phyloP scores from a whole-genome alignment of 2,888 invertebrate genomes.

The Theodoxus fluviatilis region DNA sequence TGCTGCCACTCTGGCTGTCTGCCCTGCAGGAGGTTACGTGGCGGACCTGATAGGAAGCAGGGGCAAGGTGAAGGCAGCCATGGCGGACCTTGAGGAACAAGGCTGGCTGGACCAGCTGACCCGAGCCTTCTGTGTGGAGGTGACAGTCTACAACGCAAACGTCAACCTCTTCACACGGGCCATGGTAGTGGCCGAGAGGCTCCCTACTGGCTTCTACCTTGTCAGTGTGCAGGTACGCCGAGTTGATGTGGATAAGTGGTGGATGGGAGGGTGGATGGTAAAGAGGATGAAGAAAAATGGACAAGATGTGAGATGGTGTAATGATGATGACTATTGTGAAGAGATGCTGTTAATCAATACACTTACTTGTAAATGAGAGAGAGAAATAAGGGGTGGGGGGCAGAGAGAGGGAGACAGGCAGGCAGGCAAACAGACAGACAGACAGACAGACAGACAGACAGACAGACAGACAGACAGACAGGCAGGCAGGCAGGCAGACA shows the following conservation, averaged over 20 bases:
- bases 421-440: neutral
- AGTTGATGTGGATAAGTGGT: too few species aligned
- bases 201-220: too few species aligned
- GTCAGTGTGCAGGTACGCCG: too few species aligned
- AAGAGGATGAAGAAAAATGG: too few species aligned
- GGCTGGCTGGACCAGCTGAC: conserved; percentile 47
- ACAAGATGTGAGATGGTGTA: too few species aligned
- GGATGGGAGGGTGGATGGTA: too few species aligned
- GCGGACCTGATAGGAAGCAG: conserved; percentile 41
- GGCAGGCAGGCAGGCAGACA: conserved; percentile 21
- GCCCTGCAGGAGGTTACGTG: conserved; percentile 49
- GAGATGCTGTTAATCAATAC: too few species aligned
- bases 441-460: neutral
- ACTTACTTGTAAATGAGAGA: too few species aligned
- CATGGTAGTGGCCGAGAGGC: too few species aligned
- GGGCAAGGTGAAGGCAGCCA: conserved; percentile 32
- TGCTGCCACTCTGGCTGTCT: conserved; percentile 42
- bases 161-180: conserved; percentile 46
- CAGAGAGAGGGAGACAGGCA: neutral
- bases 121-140: conserved; percentile 45
- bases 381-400: too few species aligned
- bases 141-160: conserved; percentile 49
- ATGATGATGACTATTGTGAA: too few species aligned
- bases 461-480: neutral
- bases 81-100: conserved; percentile 29